Evolutionary conservation across 2,113 vertebrate species (phyloP).

Genomic region (Oxyruncus cristatus): DNA sequence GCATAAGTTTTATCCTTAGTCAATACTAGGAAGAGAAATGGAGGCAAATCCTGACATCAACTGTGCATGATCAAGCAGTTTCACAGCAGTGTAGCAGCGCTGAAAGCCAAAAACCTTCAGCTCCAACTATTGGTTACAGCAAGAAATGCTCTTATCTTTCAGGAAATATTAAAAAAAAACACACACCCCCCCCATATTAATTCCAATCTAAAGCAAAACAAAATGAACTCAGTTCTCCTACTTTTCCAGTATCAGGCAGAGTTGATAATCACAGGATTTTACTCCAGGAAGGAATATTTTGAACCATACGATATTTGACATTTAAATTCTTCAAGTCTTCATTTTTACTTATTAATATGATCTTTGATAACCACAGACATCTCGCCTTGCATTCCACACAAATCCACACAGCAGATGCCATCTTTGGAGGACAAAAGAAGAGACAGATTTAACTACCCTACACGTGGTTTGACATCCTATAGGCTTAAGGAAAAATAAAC

Average conservation of each 20-base stretch:
- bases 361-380: constrained; percentile 28
- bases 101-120: constrained; percentile 17
- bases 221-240: not conserved
- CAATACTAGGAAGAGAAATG: not conserved
- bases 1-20: not conserved
- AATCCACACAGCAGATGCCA: constrained; percentile 19
- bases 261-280: constrained; percentile 48
- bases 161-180: not conserved
- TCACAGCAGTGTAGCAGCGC: not conserved
- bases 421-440: constrained; percentile 18
- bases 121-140: not conserved
- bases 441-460: constrained; percentile 14
- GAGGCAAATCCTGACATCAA: constrained; percentile 48
- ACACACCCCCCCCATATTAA: not conserved
- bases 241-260: constrained; percentile 32
- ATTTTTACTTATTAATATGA: not conserved
- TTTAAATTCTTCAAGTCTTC: constrained; percentile 8
- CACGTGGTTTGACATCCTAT: not conserved
- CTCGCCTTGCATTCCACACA: constrained; percentile 22
- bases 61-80: constrained; percentile 3
- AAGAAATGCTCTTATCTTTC: not conserved
- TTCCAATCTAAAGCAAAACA: not conserved
- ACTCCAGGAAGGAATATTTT: constrained; percentile 20
- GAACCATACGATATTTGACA: not conserved
- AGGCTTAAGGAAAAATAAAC: not conserved